Base-by-base conservation (phyloP, 1,140 invertebrate genomes). In the Chelonus insularis region DNA sequence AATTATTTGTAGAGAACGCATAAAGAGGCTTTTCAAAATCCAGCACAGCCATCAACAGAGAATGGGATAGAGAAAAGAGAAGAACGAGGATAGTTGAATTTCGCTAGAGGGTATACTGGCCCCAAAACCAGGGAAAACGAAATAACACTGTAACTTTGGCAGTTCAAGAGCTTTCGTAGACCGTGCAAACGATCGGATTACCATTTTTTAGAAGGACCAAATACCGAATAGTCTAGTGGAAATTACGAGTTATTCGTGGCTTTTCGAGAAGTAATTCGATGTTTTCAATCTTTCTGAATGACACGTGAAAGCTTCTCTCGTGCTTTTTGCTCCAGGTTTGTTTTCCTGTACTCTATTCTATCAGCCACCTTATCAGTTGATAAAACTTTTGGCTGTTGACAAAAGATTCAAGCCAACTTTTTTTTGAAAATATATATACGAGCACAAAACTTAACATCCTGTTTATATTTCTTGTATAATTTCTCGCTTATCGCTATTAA, bases 231-330 rank as follows among this genome's bases (percentile, higher is more conserved):
- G 25, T 50, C 18, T 50, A 11, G 47, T 18, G 47, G 9, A 25
- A 25, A 57, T 29, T 11, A 23, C 47, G 47, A 25, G 9, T n/a
- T 12, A 45, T 23, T 36, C 12, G 54, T 41, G 36, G 1, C 21
- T 11, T 21, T 34, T 41, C 58, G 64, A 62, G 57, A 64, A 67
- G 63, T 66, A 67, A 72, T 72, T 67, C 67, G 52, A 52, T 67
- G 64, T 70, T 72, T 68, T 66, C 69, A 68, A 72, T 68, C 66
- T 60, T 65, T 37, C 48, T 50, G 61, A 71, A 72, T 71, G 67
- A 67, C 57, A 62, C 66, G 63, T 67, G 66, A 67, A 66, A 65
- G 64, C 70, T 66, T 60, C 55, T 64, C 66, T 66, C 55, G 65
- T 67, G 62, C 62, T 62, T 66, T 65, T 70, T 67, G 60, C 63